Conservation (phyloP, 2,797 vertebrate genomes). For the Manis crassicaudata region DNA sequence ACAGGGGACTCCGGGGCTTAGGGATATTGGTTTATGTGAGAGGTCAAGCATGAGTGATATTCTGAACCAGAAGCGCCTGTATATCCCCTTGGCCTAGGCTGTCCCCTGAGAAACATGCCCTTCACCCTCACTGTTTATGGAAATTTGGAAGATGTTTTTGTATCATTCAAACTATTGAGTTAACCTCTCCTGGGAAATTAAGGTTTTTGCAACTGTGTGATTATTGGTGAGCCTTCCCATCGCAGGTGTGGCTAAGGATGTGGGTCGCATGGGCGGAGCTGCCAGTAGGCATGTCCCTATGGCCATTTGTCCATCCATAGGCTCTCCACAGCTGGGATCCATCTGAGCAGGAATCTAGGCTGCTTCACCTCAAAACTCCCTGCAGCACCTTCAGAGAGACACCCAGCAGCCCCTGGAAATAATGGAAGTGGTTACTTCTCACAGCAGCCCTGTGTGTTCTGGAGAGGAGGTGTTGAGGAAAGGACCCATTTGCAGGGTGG, state of each 20-base stretch:
- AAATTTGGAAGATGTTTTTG: background rate
- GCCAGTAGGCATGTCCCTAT: background rate
- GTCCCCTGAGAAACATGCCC: background rate
- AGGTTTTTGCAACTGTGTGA: background rate
- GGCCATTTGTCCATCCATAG: background rate
- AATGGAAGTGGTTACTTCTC: background rate
- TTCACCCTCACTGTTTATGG: background rate
- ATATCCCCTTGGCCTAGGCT: background rate
- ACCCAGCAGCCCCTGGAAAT: background rate
- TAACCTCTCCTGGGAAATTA: conserved; percentile 6
- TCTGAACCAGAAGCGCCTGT: background rate
- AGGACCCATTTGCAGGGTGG: background rate
- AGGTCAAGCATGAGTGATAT: background rate
- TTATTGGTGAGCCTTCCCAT: background rate
- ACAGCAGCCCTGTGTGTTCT: background rate
- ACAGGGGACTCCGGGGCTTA: background rate
- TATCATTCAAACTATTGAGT: background rate
- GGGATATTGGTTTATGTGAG: background rate
- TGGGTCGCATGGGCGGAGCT: background rate
- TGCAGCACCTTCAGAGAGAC: background rate
- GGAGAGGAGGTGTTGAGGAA: background rate
- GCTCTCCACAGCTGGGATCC: background rate
- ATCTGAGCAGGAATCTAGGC: background rate
- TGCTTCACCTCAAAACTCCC: background rate
- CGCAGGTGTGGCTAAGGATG: background rate